These are phyloP conservation scores for Tinamus guttatus DNA, from an alignment of 2,113 vertebrate genomes.

Conservation along the genomic window DNA sequence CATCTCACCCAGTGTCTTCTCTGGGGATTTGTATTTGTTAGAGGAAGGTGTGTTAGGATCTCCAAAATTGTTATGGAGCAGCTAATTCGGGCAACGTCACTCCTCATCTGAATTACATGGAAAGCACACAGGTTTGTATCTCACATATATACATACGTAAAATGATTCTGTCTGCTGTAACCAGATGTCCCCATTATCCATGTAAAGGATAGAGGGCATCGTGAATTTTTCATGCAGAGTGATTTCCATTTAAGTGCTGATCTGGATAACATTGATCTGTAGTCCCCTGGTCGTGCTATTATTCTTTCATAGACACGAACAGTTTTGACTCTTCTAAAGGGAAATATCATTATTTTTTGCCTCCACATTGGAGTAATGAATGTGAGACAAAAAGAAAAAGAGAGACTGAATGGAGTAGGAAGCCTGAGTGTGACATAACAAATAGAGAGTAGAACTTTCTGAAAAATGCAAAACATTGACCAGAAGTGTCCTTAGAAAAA, in stretches of 20 bases:
- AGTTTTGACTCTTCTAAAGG: constrained; percentile 13
- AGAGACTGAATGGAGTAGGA: not conserved
- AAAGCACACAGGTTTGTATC: not conserved
- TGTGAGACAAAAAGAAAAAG: not conserved
- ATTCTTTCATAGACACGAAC: not conserved
- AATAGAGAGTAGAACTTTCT: not conserved
- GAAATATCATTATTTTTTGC: not conserved
- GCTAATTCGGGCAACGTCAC: not conserved
- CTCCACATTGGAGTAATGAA: not conserved
- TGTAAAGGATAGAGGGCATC: constrained; percentile 57
- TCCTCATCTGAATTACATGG: not conserved
- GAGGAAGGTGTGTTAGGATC: not conserved
- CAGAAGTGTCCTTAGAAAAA: constrained; percentile 60
- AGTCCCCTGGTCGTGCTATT: not conserved
- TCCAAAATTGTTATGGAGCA: constrained; percentile 2
- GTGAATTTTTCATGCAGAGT: constrained; percentile 68
- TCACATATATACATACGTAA: not conserved
- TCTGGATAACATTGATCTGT: constrained; percentile 66
- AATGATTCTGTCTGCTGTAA: constrained; percentile 54
- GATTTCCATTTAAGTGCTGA: constrained; percentile 69
- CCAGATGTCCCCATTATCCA: constrained; percentile 59
- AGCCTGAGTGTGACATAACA: not conserved
- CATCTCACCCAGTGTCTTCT: not conserved
- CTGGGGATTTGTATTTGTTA: not conserved
- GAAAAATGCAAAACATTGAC: constrained; percentile 22